Evolutionary conservation across 2,888 invertebrate genomes (phyloP).

Genomic region (Tenodera sinensis): DNA sequence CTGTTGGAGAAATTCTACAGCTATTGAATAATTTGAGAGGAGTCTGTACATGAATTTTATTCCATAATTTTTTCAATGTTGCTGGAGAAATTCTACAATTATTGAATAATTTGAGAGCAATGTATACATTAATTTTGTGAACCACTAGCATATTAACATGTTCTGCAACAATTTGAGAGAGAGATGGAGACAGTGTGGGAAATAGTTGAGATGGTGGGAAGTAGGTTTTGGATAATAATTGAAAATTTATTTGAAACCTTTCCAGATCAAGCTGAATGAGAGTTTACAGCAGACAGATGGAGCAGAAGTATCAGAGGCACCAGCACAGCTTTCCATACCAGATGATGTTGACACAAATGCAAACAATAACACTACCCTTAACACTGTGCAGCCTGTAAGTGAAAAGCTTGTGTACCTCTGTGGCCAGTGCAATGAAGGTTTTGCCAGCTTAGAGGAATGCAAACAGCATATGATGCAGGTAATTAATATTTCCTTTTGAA

Average conservation of each 20-base stretch:
- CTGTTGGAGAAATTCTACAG: too few species aligned
- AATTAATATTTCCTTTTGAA: neutral
- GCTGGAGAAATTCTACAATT: too few species aligned
- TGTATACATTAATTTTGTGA: too few species aligned
- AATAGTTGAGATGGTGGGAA: too few species aligned
- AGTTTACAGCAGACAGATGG: neutral
- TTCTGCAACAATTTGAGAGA: too few species aligned
- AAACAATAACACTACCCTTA: neutral
- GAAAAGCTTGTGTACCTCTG: conserved; percentile 41
- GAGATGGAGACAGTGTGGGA: too few species aligned
- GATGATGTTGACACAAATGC: neutral
- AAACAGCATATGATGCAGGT: conserved; percentile 50
- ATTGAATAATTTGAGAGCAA: too few species aligned
- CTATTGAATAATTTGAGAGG: too few species aligned
- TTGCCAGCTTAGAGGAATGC: conserved; percentile 47
- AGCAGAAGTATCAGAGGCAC: neutral
- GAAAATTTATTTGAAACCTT: neutral
- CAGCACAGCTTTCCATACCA: neutral
- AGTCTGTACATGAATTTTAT: too few species aligned
- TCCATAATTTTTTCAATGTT: too few species aligned
- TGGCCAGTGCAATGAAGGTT: conserved; percentile 47
- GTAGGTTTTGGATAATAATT: too few species aligned
- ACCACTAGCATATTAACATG: too few species aligned
- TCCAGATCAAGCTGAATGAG: neutral
- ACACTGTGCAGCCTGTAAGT: neutral